Conservation (phyloP, 2,113 vertebrate species). For the Ardeotis arabs region DNA sequence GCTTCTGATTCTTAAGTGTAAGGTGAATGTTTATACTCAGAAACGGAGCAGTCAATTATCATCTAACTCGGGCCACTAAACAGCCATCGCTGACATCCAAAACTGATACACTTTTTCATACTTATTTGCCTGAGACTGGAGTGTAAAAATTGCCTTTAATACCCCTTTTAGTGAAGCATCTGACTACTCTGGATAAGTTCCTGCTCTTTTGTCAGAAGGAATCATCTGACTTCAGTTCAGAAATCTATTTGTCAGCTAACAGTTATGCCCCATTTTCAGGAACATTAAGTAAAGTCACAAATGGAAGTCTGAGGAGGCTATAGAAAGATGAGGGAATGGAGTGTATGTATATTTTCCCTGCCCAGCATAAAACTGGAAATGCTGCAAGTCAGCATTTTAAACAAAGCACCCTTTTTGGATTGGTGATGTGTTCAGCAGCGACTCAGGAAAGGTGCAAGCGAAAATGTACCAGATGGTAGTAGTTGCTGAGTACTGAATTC, state of each 20-base stretch:
- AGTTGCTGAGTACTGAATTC: neutral
- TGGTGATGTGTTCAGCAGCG: conserved; percentile 5
- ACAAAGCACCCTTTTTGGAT: conserved; percentile 9
- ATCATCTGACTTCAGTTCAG: neutral
- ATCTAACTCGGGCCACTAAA: neutral
- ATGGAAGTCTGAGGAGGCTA: neutral
- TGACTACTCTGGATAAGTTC: neutral
- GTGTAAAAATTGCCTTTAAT: neutral
- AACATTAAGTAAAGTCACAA: neutral
- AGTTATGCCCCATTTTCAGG: neutral
- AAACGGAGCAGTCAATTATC: neutral
- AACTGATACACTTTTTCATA: neutral
- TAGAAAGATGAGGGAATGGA: neutral
- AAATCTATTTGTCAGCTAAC: neutral
- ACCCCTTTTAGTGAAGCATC: neutral
- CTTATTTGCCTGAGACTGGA: neutral
- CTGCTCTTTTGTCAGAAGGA: neutral
- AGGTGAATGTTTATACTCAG: neutral
- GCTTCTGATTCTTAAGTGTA: neutral
- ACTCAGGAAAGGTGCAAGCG: neutral
- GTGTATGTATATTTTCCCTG: neutral
- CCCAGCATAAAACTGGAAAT: neutral
- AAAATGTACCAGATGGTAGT: conserved; percentile 42
- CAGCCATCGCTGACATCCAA: neutral
- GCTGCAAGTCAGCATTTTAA: conserved; percentile 32